Conservation (phyloP, 2,888 invertebrate genomes). For the Criorhina ranunculi region DNA sequence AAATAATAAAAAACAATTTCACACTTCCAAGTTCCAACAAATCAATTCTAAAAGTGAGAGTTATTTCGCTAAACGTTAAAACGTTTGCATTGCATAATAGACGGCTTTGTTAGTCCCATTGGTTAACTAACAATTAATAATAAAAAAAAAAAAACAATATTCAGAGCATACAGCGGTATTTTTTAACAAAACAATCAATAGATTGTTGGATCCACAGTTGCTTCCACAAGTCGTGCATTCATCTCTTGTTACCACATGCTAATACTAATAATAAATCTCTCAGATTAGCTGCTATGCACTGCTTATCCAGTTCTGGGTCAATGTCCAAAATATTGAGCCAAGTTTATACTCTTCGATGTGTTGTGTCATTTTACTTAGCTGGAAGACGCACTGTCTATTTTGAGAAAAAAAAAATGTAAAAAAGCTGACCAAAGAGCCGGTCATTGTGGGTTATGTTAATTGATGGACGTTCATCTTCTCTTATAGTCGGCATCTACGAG, state of each 20-base stretch:
- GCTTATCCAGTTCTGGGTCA: slow-evolving; percentile 14
- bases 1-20: slow-evolving; percentile 6
- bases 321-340: slow-evolving; percentile 4
- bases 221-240: not conserved
- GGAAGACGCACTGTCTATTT: not conserved
- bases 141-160: not conserved
- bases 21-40: not conserved
- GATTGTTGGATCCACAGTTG: not conserved
- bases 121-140: slow-evolving; percentile 1
- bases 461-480: slow-evolving; percentile 2
- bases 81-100: not conserved
- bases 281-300: not conserved
- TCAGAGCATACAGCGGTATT: slow-evolving; percentile 7
- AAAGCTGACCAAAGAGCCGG: not conserved
- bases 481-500: slow-evolving; percentile 3
- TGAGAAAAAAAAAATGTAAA: not conserved
- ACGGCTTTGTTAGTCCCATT: slow-evolving; percentile 7
- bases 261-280: not conserved
- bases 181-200: slow-evolving; percentile 14
- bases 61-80: not conserved
- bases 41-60: slow-evolving; percentile 26
- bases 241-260: not conserved
- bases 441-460: slow-evolving; percentile 19
- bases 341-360: not conserved
- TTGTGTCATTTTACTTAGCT: too few species aligned